Base-by-base conservation (phyloP, 2,888 invertebrate genomes). In the Leucoma salicis region DNA sequence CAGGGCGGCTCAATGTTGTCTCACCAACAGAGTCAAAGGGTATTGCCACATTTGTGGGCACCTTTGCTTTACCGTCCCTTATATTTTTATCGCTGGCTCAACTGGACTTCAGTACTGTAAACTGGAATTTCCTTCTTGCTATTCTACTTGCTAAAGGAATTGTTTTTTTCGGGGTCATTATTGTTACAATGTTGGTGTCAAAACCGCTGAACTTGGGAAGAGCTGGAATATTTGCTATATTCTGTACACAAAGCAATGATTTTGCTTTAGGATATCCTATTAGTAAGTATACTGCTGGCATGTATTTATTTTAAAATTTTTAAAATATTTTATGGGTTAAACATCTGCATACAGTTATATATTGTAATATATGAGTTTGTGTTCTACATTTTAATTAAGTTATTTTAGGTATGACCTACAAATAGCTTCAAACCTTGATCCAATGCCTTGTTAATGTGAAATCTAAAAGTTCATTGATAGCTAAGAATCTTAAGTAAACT, bases 181-280 rank as follows among this genome's bases (percentile, higher is more conserved):
- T 94, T 31, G 91, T 97, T 16, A 95, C 96, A 2, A 69, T 97
- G 47, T 76, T 98, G 31, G 93, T 97, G 29, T 92, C 93, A n/a
- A 92, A 95, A 70, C 96, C 97, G 4, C 74, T 94, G 12, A 94
- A 97, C 80, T 92, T 95, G 54, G 96, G 96, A 2, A 92, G 95
- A 66, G 96, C 97, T 31, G 98, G 97, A 10, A 91, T 99, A 44
- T 96, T 96, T 91, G 96, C 96, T 12, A 98, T 99, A 68, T 98
- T 98, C 79, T 95, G 96, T 63, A 98, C 98, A 0, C 98, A 98
- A 77, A 98, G 97, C 75, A 99, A 99, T 91, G 99, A 99, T 82
- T 98, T 99, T 88, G 98, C 99, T 13, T 93, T 99, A 61, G 98
- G 98, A 49, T 97, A 95, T 85, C 98, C 99, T 4, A 97, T 98